A percentile compares a stretch with the other conserved stretches of the same genome.
phyloP scores from a whole-genome alignment of 2,797 vertebrate species.

The Taeniopygia guttata region DNA sequence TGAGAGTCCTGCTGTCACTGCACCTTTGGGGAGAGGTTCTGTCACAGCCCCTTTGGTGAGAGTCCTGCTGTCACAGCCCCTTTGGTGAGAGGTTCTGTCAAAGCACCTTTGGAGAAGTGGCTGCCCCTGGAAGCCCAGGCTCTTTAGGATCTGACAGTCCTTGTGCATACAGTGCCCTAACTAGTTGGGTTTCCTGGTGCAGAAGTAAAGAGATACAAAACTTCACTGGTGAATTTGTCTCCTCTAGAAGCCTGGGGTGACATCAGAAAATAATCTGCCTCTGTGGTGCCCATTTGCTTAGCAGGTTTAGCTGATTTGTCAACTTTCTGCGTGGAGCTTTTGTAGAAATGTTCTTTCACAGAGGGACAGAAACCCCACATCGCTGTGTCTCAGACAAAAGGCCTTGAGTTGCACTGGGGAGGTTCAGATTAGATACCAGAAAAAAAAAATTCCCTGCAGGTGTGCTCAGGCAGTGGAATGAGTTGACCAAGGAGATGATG shows the following conservation, averaged over 20 bases:
- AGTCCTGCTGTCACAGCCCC: neutral
- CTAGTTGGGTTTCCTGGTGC: neutral
- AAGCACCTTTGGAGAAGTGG: neutral
- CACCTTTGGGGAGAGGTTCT: slow-evolving; percentile 71
- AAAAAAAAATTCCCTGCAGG: neutral
- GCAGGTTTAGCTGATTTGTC: neutral
- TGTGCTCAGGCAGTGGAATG: neutral
- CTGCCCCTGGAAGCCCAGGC: neutral
- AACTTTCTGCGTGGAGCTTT: neutral
- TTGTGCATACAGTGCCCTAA: fast-evolving
- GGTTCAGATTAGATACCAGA: neutral
- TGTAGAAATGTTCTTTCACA: neutral
- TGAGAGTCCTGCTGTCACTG: slow-evolving; percentile 61
- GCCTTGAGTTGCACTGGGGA: neutral
- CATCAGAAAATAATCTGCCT: neutral
- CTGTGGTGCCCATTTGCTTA: fast-evolving
- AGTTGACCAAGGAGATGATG: neutral
- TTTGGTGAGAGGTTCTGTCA: too few relatives aligned
- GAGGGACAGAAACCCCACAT: neutral
- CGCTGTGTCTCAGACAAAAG: neutral
- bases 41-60: slow-evolving; percentile 70
- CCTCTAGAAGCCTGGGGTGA: neutral
- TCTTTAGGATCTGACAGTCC: neutral
- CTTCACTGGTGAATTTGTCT: neutral
- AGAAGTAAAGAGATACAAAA: fast-evolving